Conservation (phyloP, 2,888 invertebrate genomes). For the Thecophora atra region DNA sequence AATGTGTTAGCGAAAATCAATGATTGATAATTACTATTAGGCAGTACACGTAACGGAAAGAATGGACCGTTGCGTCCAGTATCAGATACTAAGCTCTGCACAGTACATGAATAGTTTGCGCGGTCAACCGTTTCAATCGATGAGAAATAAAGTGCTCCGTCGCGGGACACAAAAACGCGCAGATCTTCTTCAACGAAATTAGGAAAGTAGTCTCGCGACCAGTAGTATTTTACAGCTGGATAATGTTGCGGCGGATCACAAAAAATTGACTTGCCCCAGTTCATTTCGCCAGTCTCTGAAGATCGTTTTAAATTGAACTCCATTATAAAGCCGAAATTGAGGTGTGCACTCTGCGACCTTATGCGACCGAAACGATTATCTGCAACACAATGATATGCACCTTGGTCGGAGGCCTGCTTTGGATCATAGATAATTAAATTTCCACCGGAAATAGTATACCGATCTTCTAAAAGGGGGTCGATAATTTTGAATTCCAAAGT, state of each 20-base stretch:
- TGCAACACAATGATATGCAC: constrained; percentile 91
- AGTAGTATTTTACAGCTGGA: constrained; percentile 88
- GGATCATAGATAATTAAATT: constrained; percentile 88
- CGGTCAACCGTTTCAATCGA: constrained; percentile 89
- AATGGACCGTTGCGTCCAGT: constrained; percentile 91
- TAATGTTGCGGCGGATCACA: constrained; percentile 95
- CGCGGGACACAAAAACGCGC: constrained; percentile 91
- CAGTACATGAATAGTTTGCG: constrained; percentile 91
- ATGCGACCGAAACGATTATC: constrained; percentile 89
- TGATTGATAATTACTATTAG: constrained; percentile 89
- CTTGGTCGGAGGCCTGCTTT: constrained; percentile 81
- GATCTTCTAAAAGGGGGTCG: constrained; percentile 77
- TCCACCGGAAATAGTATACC: constrained; percentile 91
- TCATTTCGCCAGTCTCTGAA: constrained; percentile 84
- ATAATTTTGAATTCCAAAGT: constrained; percentile 77
- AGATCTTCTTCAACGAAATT: constrained; percentile 94
- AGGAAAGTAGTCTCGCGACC: constrained; percentile 89
- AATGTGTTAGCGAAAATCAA: constrained; percentile 94
- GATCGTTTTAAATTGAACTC: constrained; percentile 91
- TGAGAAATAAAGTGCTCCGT: constrained; percentile 94
- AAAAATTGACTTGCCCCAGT: constrained; percentile 92
- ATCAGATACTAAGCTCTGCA: constrained; percentile 86
- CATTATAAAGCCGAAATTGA: constrained; percentile 89
- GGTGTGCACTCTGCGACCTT: constrained; percentile 84
- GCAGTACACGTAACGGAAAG: constrained; percentile 81